Evolutionary conservation across 2,113 vertebrate species (phyloP).

Genomic region (Colaptes auratus): DNA sequence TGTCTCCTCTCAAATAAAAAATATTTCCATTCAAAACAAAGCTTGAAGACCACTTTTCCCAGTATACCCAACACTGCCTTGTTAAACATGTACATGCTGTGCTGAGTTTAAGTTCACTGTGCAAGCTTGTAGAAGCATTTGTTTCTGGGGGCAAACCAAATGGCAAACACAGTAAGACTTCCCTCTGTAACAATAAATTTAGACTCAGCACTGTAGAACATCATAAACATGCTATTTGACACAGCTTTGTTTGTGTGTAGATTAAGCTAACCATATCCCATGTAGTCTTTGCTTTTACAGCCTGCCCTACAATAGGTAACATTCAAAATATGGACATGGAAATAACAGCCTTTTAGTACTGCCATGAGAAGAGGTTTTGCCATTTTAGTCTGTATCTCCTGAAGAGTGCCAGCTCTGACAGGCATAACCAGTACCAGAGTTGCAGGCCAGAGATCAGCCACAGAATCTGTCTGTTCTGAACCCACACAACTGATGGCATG

Average conservation of each 20-base stretch:
- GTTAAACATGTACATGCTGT: fast-evolving
- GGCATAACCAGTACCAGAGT: fast-evolving
- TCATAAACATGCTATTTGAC: neutral
- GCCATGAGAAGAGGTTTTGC: neutral
- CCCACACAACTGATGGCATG: neutral
- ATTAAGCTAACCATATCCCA: neutral
- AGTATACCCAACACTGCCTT: neutral
- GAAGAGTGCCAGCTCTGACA: neutral
- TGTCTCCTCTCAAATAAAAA: neutral
- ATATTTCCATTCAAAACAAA: neutral
- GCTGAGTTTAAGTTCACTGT: neutral
- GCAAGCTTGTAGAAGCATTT: neutral
- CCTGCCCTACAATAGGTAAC: neutral
- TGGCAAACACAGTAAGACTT: neutral
- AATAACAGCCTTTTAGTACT: neutral
- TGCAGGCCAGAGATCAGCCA: neutral
- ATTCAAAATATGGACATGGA: fast-evolving
- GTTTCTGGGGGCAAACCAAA: neutral
- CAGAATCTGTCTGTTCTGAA: too few species aligned
- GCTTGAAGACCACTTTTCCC: neutral
- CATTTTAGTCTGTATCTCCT: neutral
- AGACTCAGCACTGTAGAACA: neutral
- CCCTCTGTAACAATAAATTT: neutral
- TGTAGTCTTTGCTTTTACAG: neutral
- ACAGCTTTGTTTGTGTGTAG: neutral